These are phyloP conservation scores for Thinocorus orbignyianus DNA, from an alignment of 2,113 vertebrate species.

Conservation along the genomic window DNA sequence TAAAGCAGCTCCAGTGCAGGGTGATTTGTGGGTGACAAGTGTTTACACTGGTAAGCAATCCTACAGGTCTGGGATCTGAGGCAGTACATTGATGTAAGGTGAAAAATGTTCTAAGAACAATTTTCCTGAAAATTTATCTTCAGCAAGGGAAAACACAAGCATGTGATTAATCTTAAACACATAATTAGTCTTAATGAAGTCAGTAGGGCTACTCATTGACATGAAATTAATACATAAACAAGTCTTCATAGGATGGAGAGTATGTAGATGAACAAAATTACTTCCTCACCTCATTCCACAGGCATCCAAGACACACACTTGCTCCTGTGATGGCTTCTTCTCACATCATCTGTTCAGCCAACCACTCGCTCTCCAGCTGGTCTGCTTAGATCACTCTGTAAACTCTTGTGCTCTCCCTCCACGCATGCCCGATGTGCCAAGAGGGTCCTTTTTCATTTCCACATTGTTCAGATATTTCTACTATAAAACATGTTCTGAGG, in stretches of 20 bases:
- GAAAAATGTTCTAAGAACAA: neutral
- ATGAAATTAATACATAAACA: neutral
- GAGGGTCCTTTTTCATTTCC: neutral
- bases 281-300: neutral
- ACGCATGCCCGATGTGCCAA: fast-evolving
- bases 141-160: neutral
- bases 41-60: neutral
- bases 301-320: neutral
- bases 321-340: neutral
- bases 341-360: neutral
- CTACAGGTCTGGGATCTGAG: neutral
- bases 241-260: neutral
- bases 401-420: neutral
- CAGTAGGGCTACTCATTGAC: neutral
- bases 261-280: neutral
- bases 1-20: neutral
- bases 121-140: neutral
- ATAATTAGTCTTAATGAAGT: neutral
- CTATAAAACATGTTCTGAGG: neutral
- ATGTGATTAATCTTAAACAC: neutral
- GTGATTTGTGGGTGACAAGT: neutral
- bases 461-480: neutral
- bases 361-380: neutral
- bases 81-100: neutral
- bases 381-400: neutral